These are phyloP conservation scores for Neotoxoptera formosana DNA, from an alignment of 1,140 invertebrate genomes.

Conservation along the genomic window DNA sequence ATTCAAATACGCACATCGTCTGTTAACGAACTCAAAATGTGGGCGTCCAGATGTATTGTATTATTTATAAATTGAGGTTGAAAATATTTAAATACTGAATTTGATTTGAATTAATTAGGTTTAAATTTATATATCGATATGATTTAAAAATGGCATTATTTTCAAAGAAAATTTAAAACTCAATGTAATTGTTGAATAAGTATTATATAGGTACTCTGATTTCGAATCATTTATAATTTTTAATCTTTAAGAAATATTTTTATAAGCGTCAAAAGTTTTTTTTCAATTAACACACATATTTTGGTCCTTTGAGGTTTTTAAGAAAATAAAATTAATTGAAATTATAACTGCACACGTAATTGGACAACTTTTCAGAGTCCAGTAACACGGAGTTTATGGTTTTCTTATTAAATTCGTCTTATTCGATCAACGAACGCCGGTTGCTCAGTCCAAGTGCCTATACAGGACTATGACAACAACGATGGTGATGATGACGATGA, in stretches of 20 bases:
- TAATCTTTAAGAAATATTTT: neutral
- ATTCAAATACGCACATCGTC: neutral
- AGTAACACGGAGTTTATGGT: neutral
- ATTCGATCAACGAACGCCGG: neutral
- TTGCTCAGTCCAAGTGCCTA: neutral
- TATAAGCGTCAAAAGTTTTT: neutral
- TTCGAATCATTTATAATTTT: slow-evolving; percentile 1
- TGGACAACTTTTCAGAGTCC: neutral
- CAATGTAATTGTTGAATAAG: neutral
- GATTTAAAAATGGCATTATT: neutral
- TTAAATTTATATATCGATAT: neutral
- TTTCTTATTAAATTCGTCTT: slow-evolving; percentile 4
- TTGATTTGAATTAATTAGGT: neutral
- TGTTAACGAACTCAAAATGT: slow-evolving; percentile 1
- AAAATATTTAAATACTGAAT: slow-evolving; percentile 5
- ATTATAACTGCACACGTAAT: neutral
- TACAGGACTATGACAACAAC: neutral
- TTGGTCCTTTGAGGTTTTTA: slow-evolving; percentile 33
- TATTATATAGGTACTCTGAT: neutral
- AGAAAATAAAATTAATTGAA: slow-evolving; percentile 13
- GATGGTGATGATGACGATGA: neutral
- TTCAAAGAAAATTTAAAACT: neutral
- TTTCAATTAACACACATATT: neutral
- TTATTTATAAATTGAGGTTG: neutral
- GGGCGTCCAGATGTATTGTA: neutral